Evolutionary conservation across 2,113 vertebrate genomes (phyloP), one percentile per base, ranked within the genome.

Genomic region (Holacanthus passer): DNA sequence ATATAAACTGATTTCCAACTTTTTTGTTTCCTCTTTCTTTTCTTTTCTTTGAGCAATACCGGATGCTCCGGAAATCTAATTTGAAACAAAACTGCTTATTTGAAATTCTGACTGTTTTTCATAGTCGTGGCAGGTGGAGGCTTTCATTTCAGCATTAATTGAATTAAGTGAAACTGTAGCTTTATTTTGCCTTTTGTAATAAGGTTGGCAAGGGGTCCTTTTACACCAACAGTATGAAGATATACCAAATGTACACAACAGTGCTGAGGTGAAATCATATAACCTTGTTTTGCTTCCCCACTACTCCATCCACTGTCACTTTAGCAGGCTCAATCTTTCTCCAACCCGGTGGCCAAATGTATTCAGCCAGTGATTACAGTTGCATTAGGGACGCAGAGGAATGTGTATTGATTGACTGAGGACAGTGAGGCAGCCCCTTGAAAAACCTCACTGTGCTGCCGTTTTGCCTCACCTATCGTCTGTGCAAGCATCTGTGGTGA

Each of bases 351-450:
- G 83, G 81, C 79, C 88, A 93, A 87, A 93, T 94, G 92, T 90
- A 90, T 92, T 82, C 89, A 82, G 80, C 64, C 85, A 83, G 91
- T 88, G 92, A 95, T 95, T 95, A 94, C 91, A 88, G 90, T 52
- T 93, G 87, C 95, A 95, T 95, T 95, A 96, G 86, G 62, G 81
- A 91, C 77, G 74, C 87, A 45, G 84, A 93, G 93, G 93, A 95
- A 95, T 94, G 91, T 59, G 75, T 94, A 95, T 96, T 85, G 94
- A 96, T 95, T 91, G 92, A 79, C 81, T 37, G 29, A 88, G 89
- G 90, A 91, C 92, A 89, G 81, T 45, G 74, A 91, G 76, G 85
- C 84, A 74, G 85, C 79, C 77, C 83, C 88, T 89, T 69, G 69
- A 87, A 89, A 90, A 94, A 85, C 89, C 92, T 93, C 89, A 88